Conservation (phyloP, 2,113 vertebrate species). For the Orientallactaga bullata region DNA sequence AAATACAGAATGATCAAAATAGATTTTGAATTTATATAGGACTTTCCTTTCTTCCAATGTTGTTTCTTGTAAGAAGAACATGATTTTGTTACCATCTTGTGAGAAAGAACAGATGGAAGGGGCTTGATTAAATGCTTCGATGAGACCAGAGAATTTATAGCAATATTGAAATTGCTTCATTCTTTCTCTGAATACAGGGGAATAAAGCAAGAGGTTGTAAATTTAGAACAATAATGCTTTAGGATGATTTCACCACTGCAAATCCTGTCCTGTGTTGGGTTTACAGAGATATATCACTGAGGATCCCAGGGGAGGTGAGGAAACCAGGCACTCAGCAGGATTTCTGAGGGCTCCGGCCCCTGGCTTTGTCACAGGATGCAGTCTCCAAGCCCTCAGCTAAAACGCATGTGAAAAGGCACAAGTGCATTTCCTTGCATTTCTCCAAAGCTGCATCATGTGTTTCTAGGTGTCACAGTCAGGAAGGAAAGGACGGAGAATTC, state of each 20-base stretch:
- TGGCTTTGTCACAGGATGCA: neutral
- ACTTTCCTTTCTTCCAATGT: conserved; percentile 33
- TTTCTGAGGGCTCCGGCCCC: neutral
- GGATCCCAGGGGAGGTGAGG: neutral
- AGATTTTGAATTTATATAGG: conserved; percentile 4
- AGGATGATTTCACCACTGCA: neutral
- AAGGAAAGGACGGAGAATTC: neutral
- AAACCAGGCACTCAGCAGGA: accelerated
- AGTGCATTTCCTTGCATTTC: neutral
- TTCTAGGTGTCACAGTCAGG: neutral
- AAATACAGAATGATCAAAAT: conserved; percentile 46
- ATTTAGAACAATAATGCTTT: neutral
- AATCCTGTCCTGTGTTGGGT: accelerated
- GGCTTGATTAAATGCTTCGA: conserved; percentile 26
- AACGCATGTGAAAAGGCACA: accelerated
- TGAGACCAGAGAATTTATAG: conserved; percentile 41
- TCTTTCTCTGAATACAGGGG: neutral
- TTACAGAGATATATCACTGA: accelerated
- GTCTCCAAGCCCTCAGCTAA: neutral
- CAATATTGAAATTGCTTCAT: neutral
- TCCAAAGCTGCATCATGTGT: accelerated
- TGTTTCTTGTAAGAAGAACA: conserved; percentile 66
- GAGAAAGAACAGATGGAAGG: conserved; percentile 60
- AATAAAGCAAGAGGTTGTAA: neutral
- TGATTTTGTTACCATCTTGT: conserved; percentile 59